phyloP scores from a whole-genome alignment of 2,888 invertebrate species.

The Germaria angustata region DNA sequence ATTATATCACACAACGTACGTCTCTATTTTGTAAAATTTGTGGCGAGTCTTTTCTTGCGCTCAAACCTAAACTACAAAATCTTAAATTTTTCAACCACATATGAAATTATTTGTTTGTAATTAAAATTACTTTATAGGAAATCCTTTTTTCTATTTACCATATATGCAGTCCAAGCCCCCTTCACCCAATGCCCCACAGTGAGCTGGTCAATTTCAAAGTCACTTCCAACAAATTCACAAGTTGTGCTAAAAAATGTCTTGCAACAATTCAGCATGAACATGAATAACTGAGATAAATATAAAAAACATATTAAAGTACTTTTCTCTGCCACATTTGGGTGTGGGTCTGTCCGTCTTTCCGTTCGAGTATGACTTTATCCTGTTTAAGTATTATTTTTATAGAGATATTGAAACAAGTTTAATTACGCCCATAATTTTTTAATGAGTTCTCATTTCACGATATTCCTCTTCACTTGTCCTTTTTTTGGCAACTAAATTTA shows the following conservation, averaged over 20 bases:
- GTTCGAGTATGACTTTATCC: neutral
- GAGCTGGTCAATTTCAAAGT: constrained; percentile 9
- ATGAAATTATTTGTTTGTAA: too few species aligned
- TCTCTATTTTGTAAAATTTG: too few species aligned
- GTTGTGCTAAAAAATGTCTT: neutral
- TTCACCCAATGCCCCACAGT: neutral
- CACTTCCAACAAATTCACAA: constrained; percentile 25
- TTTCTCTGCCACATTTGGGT: neutral
- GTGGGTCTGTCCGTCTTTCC: neutral
- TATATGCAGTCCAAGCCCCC: too few species aligned
- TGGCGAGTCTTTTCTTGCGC: too few species aligned
- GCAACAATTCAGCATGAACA: neutral
- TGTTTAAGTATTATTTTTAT: neutral
- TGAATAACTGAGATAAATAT: neutral
- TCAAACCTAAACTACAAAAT: too few species aligned
- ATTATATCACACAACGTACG: too few species aligned
- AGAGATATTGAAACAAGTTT: constrained; percentile 32
- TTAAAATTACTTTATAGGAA: too few species aligned
- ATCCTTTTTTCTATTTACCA: too few species aligned
- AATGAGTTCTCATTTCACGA: constrained; percentile 57
- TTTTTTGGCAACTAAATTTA: constrained; percentile 10
- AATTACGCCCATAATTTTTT: constrained; percentile 56
- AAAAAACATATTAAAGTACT: neutral
- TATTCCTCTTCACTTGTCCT: neutral
- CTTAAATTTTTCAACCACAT: too few species aligned